A percentile compares a stretch with the other conserved stretches of the same genome.
Evolutionary conservation across 2,888 invertebrate genomes (phyloP).

Genomic region (Phaedon cochleariae): DNA sequence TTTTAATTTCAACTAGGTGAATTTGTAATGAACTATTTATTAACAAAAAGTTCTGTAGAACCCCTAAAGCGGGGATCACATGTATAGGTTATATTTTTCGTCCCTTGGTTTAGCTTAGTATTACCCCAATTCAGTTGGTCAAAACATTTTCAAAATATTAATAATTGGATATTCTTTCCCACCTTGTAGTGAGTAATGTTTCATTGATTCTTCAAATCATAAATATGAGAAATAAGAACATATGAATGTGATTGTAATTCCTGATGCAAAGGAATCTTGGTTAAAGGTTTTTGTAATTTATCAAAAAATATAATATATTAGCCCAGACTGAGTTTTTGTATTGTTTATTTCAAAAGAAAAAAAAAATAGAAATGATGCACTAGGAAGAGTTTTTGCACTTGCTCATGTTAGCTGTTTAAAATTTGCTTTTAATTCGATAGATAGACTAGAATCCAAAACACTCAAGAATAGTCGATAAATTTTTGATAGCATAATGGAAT

Average conservation of each 20-base stretch:
- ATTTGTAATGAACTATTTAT: conserved; percentile 44
- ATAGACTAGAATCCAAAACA: conserved; percentile 24
- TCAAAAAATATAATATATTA: conserved; percentile 23
- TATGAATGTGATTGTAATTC: conserved; percentile 12
- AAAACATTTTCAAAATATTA: not conserved
- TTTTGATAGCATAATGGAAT: conserved; percentile 31
- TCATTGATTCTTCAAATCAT: conserved; percentile 2
- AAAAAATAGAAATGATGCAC: conserved; percentile 23
- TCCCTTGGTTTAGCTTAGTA: not conserved
- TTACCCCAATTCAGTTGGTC: not conserved
- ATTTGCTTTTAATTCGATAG: conserved; percentile 9
- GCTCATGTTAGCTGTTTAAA: conserved; percentile 12
- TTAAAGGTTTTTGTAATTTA: conserved; percentile 34
- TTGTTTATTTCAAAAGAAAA: conserved; percentile 19
- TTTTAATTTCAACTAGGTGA: conserved; percentile 40
- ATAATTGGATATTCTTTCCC: not conserved
- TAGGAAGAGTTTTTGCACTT: conserved; percentile 22
- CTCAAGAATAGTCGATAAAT: conserved; percentile 9
- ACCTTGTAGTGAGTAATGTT: conserved; percentile 3
- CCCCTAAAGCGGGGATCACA: conserved; percentile 5
- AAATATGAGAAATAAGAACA: not conserved
- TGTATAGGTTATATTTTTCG: not conserved
- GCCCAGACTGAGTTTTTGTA: conserved; percentile 36
- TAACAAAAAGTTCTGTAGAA: conserved; percentile 25
- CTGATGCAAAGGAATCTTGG: conserved; percentile 23